Conservation (phyloP, 1,140 invertebrate species). For the Hyphantria cunea region DNA sequence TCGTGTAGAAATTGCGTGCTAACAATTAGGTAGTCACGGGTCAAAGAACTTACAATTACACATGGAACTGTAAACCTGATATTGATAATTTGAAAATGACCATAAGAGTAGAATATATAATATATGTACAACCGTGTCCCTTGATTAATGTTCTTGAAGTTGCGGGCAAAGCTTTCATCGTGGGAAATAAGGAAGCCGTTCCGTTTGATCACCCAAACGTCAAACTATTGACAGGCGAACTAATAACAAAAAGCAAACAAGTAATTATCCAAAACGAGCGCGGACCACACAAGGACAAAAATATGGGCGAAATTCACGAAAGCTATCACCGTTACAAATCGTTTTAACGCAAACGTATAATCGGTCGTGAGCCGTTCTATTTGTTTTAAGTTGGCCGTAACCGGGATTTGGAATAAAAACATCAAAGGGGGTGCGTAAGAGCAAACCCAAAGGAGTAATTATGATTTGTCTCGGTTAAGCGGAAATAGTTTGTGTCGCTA, state of each 20-base stretch:
- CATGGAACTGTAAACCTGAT: conserved; percentile 2
- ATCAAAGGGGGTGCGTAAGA: conserved; percentile 75
- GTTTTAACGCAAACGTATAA: conserved; percentile 75
- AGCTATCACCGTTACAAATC: conserved; percentile 75
- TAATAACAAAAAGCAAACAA: conserved; percentile 49
- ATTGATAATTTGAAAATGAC: conserved; percentile 5
- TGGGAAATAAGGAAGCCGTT: conserved; percentile 34
- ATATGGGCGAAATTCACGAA: conserved; percentile 58
- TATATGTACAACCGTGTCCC: neutral
- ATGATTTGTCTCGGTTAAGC: conserved; percentile 76
- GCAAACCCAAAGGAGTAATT: conserved; percentile 73
- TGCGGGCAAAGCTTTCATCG: conserved; percentile 14
- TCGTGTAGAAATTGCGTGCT: conserved; percentile 15
- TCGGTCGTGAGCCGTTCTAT: conserved; percentile 72
- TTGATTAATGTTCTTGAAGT: conserved; percentile 9
- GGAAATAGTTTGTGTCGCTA: conserved; percentile 77
- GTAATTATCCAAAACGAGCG: conserved; percentile 39
- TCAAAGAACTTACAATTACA: conserved; percentile 17
- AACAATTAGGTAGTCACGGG: conserved; percentile 13
- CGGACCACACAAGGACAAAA: conserved; percentile 68
- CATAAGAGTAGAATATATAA: neutral
- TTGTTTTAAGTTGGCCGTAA: conserved; percentile 78
- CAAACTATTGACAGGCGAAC: conserved; percentile 49
- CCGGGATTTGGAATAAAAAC: conserved; percentile 74
- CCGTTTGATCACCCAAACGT: conserved; percentile 46